Percentiles rank a stretch among this genome's conserved stretches.
Evolutionary conservation across 2,113 vertebrate species (phyloP).

Genomic region (Callithrix jacchus): DNA sequence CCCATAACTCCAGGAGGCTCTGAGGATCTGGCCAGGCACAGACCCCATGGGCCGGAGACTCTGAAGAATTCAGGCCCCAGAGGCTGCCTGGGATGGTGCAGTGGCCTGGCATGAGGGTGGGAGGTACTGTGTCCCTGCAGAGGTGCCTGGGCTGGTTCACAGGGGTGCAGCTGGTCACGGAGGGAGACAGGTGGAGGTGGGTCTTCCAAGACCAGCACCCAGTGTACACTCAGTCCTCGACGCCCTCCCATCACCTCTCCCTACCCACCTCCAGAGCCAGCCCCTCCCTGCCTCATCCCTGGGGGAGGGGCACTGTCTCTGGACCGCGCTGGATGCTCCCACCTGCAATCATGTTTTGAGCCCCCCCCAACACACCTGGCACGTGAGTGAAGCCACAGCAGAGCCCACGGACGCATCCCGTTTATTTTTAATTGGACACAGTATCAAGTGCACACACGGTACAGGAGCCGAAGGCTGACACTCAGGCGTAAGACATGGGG

Average conservation of each 20-base stretch:
- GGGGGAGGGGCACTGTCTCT: background rate
- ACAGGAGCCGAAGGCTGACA: slow-evolving; percentile 87
- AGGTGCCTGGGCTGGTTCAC: fast-evolving
- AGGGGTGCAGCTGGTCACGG: fast-evolving
- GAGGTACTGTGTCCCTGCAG: fast-evolving
- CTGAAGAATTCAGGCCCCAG: background rate
- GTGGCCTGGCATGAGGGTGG: background rate
- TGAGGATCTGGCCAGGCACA: background rate
- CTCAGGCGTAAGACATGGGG: slow-evolving; percentile 86
- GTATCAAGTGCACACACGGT: slow-evolving; percentile 90
- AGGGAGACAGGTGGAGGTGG: background rate
- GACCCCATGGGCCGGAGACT: background rate
- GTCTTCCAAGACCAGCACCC: fast-evolving
- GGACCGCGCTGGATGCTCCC: background rate
- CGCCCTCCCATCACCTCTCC: background rate
- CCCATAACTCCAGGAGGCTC: too few species aligned
- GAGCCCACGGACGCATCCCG: slow-evolving; percentile 62
- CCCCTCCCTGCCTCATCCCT: fast-evolving
- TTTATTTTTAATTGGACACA: slow-evolving; percentile 96
- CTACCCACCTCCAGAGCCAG: background rate
- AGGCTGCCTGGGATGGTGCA: background rate
- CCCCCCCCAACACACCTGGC: fast-evolving
- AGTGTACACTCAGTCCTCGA: fast-evolving
- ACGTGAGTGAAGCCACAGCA: background rate
- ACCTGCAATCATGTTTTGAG: fast-evolving